Conservation (phyloP, 2,888 invertebrate species). For the Troilus luridus region DNA sequence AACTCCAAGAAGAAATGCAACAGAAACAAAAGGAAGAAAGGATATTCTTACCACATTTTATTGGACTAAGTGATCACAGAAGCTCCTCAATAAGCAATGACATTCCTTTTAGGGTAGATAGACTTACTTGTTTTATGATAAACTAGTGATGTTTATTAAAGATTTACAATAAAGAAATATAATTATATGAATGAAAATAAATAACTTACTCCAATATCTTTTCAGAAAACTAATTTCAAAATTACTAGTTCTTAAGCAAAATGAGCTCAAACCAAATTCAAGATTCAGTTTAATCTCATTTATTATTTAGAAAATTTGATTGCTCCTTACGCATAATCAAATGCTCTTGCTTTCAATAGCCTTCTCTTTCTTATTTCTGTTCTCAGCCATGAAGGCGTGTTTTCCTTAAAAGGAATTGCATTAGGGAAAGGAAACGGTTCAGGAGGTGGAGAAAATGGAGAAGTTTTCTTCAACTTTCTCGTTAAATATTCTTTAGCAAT, state of each 20-base stretch:
- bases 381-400: constrained; percentile 81
- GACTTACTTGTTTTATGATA: background rate
- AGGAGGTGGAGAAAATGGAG: constrained; percentile 84
- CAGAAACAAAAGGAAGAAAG: background rate
- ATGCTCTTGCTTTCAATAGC: constrained; percentile 81
- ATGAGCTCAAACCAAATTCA: background rate
- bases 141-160: background rate
- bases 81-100: background rate
- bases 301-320: background rate
- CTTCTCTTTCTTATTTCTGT: constrained; percentile 81
- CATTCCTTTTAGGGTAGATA: background rate
- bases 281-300: background rate
- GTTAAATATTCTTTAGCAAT: constrained; percentile 89
- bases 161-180: background rate
- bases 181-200: background rate
- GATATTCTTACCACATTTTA: background rate
- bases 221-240: background rate
- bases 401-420: constrained; percentile 74
- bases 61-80: background rate
- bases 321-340: constrained; percentile 73
- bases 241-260: background rate
- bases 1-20: background rate
- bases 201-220: constrained; percentile 12
- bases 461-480: constrained; percentile 82
- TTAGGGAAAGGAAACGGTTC: constrained; percentile 81